Percentiles rank a stretch among this genome's conserved stretches.
Evolutionary conservation across 2,888 invertebrate genomes (phyloP).

Genomic region (Meloe dianella): DNA sequence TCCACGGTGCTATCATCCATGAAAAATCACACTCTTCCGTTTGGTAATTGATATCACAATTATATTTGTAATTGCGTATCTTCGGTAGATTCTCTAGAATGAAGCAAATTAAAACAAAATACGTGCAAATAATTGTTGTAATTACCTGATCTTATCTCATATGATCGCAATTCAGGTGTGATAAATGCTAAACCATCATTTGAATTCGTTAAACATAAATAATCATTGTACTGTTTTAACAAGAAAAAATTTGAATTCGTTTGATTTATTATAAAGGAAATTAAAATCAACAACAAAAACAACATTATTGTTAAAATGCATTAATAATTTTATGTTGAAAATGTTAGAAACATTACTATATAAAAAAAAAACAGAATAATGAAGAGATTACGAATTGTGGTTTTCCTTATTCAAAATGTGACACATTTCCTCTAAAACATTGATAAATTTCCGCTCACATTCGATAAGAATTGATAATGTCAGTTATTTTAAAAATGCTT

Average conservation of each 20-base stretch:
- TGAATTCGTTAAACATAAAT: neutral
- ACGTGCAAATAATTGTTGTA: neutral
- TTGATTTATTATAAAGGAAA: neutral
- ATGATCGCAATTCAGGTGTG: neutral
- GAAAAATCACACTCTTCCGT: neutral
- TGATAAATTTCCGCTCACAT: too few species aligned
- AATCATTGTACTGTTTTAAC: neutral
- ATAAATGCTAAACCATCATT: slow-evolving; percentile 1
- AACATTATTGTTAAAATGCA: neutral
- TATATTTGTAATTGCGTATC: neutral
- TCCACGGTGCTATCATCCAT: neutral
- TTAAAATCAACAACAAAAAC: neutral
- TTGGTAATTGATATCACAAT: neutral
- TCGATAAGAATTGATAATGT: too few species aligned
- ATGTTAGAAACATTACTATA: neutral
- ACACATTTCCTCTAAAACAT: too few species aligned
- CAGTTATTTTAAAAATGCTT: too few species aligned
- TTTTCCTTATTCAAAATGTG: neutral
- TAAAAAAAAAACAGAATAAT: neutral
- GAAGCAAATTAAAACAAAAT: neutral
- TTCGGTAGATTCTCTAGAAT: neutral
- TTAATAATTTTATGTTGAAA: neutral
- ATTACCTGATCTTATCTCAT: neutral
- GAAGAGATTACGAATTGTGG: neutral
- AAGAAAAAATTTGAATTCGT: neutral